phyloP scores from a whole-genome alignment of 2,797 vertebrate species.

The Diglossa cyanea region DNA sequence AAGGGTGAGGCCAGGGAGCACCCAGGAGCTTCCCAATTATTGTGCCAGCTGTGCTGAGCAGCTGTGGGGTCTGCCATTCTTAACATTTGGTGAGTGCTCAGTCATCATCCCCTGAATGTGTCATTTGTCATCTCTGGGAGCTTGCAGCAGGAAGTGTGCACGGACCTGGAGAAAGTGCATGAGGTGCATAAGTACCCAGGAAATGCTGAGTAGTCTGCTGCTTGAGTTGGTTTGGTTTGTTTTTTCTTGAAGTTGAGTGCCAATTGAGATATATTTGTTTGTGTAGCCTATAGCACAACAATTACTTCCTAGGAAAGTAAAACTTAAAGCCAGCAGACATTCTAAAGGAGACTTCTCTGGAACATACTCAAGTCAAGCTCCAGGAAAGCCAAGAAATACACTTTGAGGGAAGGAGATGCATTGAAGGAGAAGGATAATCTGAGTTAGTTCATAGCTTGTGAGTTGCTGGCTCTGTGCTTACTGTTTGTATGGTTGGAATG shows the following conservation, averaged over 20 bases:
- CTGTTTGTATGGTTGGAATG: neutral
- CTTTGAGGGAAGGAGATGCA: neutral
- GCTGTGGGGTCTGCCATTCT: neutral
- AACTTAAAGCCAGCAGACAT: neutral
- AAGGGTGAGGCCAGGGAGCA: neutral
- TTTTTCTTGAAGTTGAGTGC: neutral
- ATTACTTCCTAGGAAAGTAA: neutral
- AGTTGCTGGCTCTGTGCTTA: neutral
- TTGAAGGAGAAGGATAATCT: neutral
- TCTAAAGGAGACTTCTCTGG: neutral
- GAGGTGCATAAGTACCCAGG: neutral
- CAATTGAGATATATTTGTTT: neutral
- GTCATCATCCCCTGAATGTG: neutral
- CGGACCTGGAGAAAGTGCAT: neutral
- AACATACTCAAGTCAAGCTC: neutral
- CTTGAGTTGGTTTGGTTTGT: neutral
- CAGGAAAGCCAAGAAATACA: neutral
- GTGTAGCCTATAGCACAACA: neutral
- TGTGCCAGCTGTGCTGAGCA: neutral
- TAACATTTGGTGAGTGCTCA: neutral
- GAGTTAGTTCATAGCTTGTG: neutral
- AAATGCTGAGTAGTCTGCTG: neutral
- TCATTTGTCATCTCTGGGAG: neutral
- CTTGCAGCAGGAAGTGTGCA: neutral
- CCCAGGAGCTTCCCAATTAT: neutral